These are phyloP conservation scores for Platycheirus albimanus DNA, from an alignment of 2,888 invertebrate genomes.

Conservation along the genomic window DNA sequence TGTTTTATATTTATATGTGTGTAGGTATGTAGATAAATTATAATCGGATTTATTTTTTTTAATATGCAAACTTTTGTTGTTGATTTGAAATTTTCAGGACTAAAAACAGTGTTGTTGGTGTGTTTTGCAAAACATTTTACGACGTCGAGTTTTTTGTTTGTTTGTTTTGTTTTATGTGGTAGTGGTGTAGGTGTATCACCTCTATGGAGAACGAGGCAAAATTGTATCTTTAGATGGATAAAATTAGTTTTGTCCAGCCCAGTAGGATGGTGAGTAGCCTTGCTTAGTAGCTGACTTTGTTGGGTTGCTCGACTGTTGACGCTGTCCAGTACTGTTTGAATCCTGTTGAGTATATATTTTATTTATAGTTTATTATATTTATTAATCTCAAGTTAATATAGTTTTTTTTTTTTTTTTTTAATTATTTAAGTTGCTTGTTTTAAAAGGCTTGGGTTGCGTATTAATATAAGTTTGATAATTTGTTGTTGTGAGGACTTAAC, in stretches of 20 bases:
- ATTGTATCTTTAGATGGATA: conserved; percentile 40
- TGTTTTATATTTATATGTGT: conserved; percentile 29
- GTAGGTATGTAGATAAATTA: conserved; percentile 63
- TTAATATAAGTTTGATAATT: no score
- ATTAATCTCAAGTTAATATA: not conserved
- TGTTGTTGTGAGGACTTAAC: no score
- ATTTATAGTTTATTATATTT: not conserved
- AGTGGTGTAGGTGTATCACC: conserved; percentile 17
- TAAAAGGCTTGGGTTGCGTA: not conserved
- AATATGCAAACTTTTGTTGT: conserved; percentile 67
- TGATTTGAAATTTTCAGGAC: conserved; percentile 40
- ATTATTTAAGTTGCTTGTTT: conserved; percentile 60
- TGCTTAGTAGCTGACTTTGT: conserved; percentile 82
- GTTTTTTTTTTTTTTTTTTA: not conserved
- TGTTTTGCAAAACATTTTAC: conserved; percentile 45
- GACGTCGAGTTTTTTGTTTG: conserved; percentile 35
- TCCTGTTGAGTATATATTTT: conserved; percentile 79
- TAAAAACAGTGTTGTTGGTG: conserved; percentile 40
- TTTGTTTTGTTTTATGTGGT: conserved; percentile 7
- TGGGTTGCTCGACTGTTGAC: conserved; percentile 83
- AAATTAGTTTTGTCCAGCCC: conserved; percentile 82
- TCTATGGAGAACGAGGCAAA: conserved; percentile 15
- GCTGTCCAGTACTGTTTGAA: conserved; percentile 83
- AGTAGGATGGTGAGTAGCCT: conserved; percentile 82
- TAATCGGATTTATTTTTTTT: conserved; percentile 68